Conservation (phyloP, 2,113 vertebrate species). For the Porphyrio hochstetteri region DNA sequence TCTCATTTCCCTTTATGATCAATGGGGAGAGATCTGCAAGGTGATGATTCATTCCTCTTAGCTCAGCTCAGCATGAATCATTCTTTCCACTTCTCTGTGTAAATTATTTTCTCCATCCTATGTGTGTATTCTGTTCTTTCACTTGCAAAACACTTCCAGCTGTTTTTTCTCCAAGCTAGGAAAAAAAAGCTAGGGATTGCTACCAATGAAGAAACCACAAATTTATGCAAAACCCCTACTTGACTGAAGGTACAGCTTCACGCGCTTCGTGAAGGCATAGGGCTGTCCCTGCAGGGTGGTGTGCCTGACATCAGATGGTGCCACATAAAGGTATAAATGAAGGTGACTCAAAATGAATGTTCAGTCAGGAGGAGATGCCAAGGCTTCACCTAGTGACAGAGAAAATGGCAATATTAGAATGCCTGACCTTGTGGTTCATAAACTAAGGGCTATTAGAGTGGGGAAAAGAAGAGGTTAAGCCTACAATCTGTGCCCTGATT, state of each 20-base stretch:
- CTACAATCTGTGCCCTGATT: neutral
- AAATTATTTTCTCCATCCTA: neutral
- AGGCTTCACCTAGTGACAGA: neutral
- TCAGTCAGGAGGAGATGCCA: neutral
- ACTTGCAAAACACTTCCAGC: neutral
- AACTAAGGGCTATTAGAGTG: neutral
- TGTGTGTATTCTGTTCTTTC: neutral
- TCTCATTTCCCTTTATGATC: conserved; percentile 64
- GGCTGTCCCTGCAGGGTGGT: neutral
- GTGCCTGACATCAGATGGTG: neutral
- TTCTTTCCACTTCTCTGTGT: neutral
- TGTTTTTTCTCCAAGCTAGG: neutral
- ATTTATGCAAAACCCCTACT: neutral
- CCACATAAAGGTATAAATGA: neutral
- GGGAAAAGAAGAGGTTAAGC: neutral
- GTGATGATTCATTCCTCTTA: conserved; percentile 53
- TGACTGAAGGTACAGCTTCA: neutral
- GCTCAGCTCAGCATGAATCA: neutral
- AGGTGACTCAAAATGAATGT: neutral
- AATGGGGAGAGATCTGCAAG: conserved; percentile 34
- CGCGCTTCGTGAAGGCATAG: neutral
- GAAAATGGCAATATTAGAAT: neutral
- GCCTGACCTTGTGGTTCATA: neutral
- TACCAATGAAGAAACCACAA: neutral
- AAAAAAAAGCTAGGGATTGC: neutral